Evolutionary conservation across 2,113 vertebrate species (phyloP).

Genomic region (Steatornis caripensis): DNA sequence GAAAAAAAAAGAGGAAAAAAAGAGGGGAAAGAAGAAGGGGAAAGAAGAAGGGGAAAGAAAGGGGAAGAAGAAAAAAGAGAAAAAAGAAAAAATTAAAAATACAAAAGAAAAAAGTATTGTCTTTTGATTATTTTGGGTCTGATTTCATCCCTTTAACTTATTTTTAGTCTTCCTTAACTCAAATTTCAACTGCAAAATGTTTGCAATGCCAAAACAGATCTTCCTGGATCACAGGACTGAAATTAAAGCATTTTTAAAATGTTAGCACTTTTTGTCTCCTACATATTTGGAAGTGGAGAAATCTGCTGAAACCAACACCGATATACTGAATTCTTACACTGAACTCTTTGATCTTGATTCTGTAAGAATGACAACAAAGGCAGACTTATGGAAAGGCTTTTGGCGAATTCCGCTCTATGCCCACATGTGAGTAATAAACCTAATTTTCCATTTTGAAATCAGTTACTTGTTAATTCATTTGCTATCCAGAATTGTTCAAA

Average conservation of each 20-base stretch:
- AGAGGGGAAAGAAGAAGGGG: too few species aligned
- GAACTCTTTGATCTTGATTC: background rate
- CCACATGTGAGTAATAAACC: background rate
- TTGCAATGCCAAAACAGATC: background rate
- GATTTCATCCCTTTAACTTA: background rate
- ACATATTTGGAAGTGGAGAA: background rate
- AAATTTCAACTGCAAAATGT: background rate
- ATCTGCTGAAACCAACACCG: background rate
- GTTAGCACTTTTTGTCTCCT: background rate
- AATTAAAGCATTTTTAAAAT: background rate
- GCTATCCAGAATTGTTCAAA: background rate
- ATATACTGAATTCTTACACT: background rate
- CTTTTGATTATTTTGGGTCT: background rate
- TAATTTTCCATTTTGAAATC: background rate
- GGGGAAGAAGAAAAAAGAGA: rapidly evolving
- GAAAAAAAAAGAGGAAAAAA: too few species aligned
- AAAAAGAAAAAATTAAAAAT: too few species aligned
- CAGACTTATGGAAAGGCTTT: background rate
- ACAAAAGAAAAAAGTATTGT: background rate
- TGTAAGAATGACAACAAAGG: background rate
- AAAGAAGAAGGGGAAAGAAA: too few species aligned
- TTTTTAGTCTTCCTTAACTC: background rate
- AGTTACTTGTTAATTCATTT: background rate
- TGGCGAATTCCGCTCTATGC: background rate
- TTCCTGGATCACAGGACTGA: background rate